These are phyloP conservation scores for Hippocampus abdominalis DNA, from an alignment of 2,113 vertebrate genomes.

Conservation along the genomic window DNA sequence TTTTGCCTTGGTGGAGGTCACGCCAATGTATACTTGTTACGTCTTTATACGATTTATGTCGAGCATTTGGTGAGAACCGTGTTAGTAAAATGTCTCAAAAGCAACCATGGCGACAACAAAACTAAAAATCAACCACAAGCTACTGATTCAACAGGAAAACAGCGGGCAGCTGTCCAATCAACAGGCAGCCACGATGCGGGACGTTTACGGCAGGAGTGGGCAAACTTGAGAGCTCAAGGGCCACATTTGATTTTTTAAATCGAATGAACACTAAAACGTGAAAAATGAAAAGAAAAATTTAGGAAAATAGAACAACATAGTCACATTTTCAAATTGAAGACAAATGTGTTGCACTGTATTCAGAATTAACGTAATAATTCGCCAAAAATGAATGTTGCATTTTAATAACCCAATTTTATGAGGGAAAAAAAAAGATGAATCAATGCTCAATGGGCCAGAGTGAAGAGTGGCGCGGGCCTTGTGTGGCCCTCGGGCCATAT, in stretches of 20 bases:
- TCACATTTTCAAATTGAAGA: too few species aligned
- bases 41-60: not conserved
- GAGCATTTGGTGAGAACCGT: not conserved
- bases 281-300: too few species aligned
- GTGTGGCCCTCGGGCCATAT: not conserved
- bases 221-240: not conserved
- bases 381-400: not conserved
- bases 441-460: not conserved
- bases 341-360: too few species aligned
- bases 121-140: conserved; percentile 19
- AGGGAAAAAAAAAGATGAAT: not conserved
- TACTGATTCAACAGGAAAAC: conserved; percentile 61
- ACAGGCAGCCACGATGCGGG: conserved; percentile 54
- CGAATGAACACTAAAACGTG: too few species aligned
- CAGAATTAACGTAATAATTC: too few species aligned
- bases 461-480: not conserved
- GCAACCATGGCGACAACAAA: not conserved
- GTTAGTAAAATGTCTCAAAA: not conserved
- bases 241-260: not conserved
- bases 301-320: too few species aligned
- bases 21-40: not conserved
- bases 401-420: not conserved
- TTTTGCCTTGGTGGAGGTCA: not conserved
- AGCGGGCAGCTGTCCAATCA: conserved; percentile 65
- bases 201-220: conserved; percentile 31